Evolutionary conservation across 2,113 vertebrate species (phyloP), one percentile per base, ranked within the genome.

Genomic region (Edolisoma coerulescens): DNA sequence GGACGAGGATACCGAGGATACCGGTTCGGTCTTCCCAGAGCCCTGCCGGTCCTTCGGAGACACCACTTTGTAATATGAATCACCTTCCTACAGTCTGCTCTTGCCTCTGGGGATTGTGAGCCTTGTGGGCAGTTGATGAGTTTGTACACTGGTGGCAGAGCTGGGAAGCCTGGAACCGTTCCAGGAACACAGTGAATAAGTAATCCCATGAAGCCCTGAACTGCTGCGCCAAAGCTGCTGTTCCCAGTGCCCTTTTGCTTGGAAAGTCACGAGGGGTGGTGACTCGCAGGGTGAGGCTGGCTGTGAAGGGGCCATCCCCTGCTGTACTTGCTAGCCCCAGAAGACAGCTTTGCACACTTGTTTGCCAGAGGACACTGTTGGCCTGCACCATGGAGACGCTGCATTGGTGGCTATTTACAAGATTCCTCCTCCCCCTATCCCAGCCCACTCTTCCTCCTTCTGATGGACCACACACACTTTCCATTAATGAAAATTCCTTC

Each of bases 151-250:
- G 76, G 63, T 75, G 75, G 88, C 90, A 86, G 69, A 52, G 49
- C 73, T 15, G 28, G 49, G 57, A 53, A 85, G 79, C 57, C 83
- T 94, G 93, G 96, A 94, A 16, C 79, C 1, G 14, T n/a, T 80
- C 89, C 59, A 57, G 39, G 83, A 59, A 57, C 86, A 81, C 17
- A 75, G 95, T 96, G 96, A 85, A 96, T 97, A 88, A 95, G 87
- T 95, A 92, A 95, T 79, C 85, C 91, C 32, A 3, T 2, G 67
- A 11, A 79, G 53, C 53, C 80, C 67, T 87, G 93, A 70, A 93
- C 26, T 1, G 33, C 90, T 88, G 92, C 2, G 53, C 89, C 75
- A 64, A 18, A 86, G 57, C 83, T 7, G 42, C 67, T 50, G 41
- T 24, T 75, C 42, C 44, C 84, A 8, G 45, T 44, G 89, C 91